phyloP scores from a whole-genome alignment of 2,888 invertebrate genomes.

The Sminthurides aquaticus region DNA sequence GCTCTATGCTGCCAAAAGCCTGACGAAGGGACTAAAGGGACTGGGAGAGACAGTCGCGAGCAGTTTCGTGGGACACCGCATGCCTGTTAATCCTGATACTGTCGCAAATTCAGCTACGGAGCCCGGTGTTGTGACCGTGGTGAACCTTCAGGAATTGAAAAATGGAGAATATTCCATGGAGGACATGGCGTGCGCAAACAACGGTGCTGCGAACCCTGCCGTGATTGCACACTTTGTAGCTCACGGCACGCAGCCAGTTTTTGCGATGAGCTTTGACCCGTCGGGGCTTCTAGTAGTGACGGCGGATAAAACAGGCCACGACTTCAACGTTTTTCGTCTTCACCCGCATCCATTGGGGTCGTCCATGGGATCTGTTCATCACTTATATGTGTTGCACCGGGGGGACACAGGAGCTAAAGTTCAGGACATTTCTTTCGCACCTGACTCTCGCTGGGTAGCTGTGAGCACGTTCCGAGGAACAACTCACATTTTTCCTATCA shows the following conservation, averaged over 20 bases:
- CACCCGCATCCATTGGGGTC: constrained; percentile 87
- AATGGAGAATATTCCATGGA: constrained; percentile 38
- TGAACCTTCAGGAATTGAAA: constrained; percentile 54
- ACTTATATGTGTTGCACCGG: constrained; percentile 85
- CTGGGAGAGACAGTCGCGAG: constrained; percentile 87
- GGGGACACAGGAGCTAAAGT: constrained; percentile 96
- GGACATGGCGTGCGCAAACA: constrained; percentile 38
- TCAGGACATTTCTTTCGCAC: constrained; percentile 83
- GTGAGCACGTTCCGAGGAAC: constrained; percentile 92
- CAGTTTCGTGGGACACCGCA: constrained; percentile 61
- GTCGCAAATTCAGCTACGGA: constrained; percentile 52
- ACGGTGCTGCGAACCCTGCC: neutral
- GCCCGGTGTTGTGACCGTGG: constrained; percentile 79
- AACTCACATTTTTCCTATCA: constrained; percentile 93
- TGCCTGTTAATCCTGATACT: constrained; percentile 49
- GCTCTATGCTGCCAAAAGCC: constrained; percentile 86
- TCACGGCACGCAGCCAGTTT: constrained; percentile 72
- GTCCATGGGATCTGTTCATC: constrained; percentile 80
- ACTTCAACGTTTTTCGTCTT: constrained; percentile 91
- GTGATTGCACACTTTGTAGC: constrained; percentile 80
- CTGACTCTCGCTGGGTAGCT: constrained; percentile 93
- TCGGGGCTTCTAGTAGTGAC: constrained; percentile 83
- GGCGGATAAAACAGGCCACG: constrained; percentile 84
- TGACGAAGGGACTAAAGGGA: constrained; percentile 81
- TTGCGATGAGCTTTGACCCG: constrained; percentile 81